Evolutionary conservation across 1,140 invertebrate species (phyloP).

Genomic region (Drosophila kanapiae): DNA sequence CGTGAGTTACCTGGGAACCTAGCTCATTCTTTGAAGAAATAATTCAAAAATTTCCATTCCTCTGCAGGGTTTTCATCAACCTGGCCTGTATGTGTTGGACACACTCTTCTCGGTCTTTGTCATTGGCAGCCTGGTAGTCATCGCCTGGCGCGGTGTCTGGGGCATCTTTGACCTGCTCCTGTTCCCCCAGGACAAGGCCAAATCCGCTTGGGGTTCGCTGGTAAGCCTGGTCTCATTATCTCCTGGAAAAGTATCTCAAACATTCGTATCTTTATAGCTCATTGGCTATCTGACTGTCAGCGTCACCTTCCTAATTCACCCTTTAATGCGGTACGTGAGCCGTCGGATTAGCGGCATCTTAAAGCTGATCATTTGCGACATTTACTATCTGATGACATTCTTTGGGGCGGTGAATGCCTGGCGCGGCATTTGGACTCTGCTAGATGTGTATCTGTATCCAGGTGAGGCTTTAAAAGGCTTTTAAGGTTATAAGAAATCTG

Average conservation of each 20-base stretch:
- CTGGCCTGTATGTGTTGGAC: conserved; percentile 92
- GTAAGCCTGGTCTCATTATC: conserved; percentile 86
- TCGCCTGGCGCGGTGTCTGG: conserved; percentile 95
- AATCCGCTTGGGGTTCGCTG: conserved; percentile 91
- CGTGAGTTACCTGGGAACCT: conserved; percentile 86
- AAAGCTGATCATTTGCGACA: conserved; percentile 90
- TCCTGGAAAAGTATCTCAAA: background rate
- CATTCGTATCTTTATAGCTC: conserved; percentile 85
- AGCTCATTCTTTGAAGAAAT: background rate
- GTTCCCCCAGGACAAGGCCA: conserved; percentile 88
- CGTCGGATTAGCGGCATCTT: conserved; percentile 88
- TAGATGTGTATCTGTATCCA: conserved; percentile 92
- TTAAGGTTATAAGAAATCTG: background rate
- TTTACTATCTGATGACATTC: conserved; percentile 91
- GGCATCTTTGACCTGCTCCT: conserved; percentile 91
- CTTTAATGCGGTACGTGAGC: conserved; percentile 89
- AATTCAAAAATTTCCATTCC: background rate
- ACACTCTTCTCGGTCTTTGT: conserved; percentile 94
- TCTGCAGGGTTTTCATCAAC: conserved; percentile 89
- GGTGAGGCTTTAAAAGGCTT: conserved; percentile 82
- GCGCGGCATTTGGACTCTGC: conserved; percentile 93
- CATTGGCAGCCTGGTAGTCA: conserved; percentile 93
- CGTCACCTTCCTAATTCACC: conserved; percentile 90
- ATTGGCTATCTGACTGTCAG: conserved; percentile 91
- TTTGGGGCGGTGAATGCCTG: conserved; percentile 94